Evolutionary conservation across 2,888 invertebrate species (phyloP).

Genomic region (Tineola bisselliella): DNA sequence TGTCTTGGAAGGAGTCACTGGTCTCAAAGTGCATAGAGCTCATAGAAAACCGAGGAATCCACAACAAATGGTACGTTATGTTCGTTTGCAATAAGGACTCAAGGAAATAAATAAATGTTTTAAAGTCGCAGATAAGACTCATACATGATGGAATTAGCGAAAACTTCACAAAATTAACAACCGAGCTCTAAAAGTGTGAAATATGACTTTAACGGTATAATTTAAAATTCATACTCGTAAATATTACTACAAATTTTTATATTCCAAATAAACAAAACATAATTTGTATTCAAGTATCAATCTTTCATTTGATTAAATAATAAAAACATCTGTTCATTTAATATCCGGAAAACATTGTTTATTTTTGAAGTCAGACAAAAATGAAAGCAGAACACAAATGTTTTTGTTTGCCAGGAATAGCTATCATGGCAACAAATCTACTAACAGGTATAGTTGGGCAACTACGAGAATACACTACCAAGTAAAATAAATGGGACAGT

Average conservation of each 20-base stretch:
- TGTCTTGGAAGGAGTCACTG: conserved; percentile 92
- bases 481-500: not conserved
- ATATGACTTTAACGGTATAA: no score
- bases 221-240: no score
- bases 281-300: not conserved
- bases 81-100: not conserved
- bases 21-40: conserved; percentile 74
- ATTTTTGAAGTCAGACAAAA: conserved; percentile 47
- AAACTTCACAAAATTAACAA: no score
- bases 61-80: conserved; percentile 87
- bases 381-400: conserved; percentile 49
- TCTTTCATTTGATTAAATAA: conserved; percentile 17
- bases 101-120: not conserved
- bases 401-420: conserved; percentile 55
- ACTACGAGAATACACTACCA: conserved; percentile 16
- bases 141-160: no score
- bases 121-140: no score
- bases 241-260: no score
- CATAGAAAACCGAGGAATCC: conserved; percentile 88
- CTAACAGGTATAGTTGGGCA: conserved; percentile 32
- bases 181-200: no score
- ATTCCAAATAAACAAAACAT: no score
- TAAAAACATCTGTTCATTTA: conserved; percentile 36
- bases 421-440: conserved; percentile 52
- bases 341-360: conserved; percentile 48